phyloP scores from a whole-genome alignment of 2,888 invertebrate species.

The Drosophila testacea region DNA sequence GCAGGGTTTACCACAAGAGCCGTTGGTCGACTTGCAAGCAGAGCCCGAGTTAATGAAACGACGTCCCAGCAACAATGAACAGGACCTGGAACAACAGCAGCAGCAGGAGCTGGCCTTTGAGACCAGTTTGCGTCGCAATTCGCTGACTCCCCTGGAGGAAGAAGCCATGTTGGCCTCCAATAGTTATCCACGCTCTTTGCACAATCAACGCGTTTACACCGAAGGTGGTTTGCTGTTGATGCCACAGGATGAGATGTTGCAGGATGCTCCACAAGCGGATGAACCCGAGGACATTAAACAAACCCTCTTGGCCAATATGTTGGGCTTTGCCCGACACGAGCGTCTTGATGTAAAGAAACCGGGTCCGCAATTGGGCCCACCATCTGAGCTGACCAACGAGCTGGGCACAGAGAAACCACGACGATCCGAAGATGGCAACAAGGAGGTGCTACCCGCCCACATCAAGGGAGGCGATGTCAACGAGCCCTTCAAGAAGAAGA shows the following conservation, averaged over 20 bases:
- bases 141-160: slow-evolving; percentile 78
- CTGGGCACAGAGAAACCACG: slow-evolving; percentile 63
- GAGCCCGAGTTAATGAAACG: slow-evolving; percentile 54
- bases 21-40: slow-evolving; percentile 33
- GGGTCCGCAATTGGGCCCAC: slow-evolving; percentile 90
- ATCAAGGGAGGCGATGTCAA: slow-evolving; percentile 80
- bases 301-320: slow-evolving; percentile 87
- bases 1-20: slow-evolving; percentile 64
- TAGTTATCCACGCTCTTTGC: slow-evolving; percentile 64
- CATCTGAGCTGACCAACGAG: slow-evolving; percentile 57
- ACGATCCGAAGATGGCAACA: slow-evolving; percentile 61
- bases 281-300: slow-evolving; percentile 58
- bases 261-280: slow-evolving; percentile 52
- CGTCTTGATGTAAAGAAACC: slow-evolving; percentile 97
- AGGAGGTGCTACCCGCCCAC: slow-evolving; percentile 84
- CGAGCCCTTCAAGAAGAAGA: slow-evolving; percentile 82
- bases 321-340: slow-evolving; percentile 94
- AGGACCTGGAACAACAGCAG: slow-evolving; percentile 7
- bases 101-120: slow-evolving; percentile 66
- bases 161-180: slow-evolving; percentile 83
- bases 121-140: slow-evolving; percentile 74
- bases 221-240: slow-evolving; percentile 88
- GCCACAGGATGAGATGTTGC: slow-evolving; percentile 83
- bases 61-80: slow-evolving; percentile 42
- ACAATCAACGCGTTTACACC: slow-evolving; percentile 86